These are phyloP conservation scores for Periophthalmus modestus DNA, from an alignment of 2,113 vertebrate species.

Conservation along the genomic window DNA sequence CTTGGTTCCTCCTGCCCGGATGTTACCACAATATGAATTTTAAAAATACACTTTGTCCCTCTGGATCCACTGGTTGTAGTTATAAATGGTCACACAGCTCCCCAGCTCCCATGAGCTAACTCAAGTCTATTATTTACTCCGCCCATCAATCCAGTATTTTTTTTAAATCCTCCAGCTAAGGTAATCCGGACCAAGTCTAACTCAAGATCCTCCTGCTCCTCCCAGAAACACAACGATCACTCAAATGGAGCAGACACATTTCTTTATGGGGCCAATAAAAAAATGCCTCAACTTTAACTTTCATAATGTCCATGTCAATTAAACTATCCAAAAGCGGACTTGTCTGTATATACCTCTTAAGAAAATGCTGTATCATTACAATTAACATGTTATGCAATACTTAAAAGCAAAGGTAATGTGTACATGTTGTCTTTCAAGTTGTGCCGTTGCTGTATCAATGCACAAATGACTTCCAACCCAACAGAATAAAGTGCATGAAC, in stretches of 20 bases:
- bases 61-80: not conserved
- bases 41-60: not conserved
- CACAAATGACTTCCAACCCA: constrained; percentile 68
- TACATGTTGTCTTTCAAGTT: not conserved
- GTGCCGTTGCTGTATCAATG: constrained; percentile 38
- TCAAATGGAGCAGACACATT: too few relatives aligned
- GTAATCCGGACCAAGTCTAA: too few relatives aligned
- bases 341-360: not conserved
- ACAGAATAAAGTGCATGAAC: constrained; percentile 47
- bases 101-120: not conserved
- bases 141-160: too few relatives aligned
- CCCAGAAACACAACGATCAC: too few relatives aligned
- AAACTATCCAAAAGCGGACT: not conserved
- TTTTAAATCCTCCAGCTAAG: too few relatives aligned
- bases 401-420: not conserved
- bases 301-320: not conserved
- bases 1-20: too few relatives aligned
- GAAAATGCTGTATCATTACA: not conserved
- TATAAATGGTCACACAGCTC: not conserved
- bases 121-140: not conserved
- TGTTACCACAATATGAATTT: too few relatives aligned
- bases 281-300: too few relatives aligned
- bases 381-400: not conserved
- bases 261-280: too few relatives aligned
- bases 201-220: too few relatives aligned